Percentiles rank a stretch among this genome's conserved stretches.
These are phyloP conservation scores for Idaea biselata DNA, from an alignment of 2,888 invertebrate genomes.

Conservation along the genomic window DNA sequence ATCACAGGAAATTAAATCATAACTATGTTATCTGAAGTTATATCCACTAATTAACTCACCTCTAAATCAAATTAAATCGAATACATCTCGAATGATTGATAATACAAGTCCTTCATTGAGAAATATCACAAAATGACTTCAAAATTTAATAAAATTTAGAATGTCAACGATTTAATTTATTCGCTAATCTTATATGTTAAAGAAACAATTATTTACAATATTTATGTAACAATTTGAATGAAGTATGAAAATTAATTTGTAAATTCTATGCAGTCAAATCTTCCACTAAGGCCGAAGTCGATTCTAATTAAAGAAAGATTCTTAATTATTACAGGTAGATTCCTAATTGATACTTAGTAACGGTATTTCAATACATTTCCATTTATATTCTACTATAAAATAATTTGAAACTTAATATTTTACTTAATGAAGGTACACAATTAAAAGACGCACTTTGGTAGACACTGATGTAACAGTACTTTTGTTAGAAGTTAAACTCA, in stretches of 20 bases:
- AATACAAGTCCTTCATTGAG: constrained; percentile 28
- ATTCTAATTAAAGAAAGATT: constrained; percentile 12
- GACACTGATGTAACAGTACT: neutral
- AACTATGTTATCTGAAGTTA: constrained; percentile 58
- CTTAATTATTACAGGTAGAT: constrained; percentile 2
- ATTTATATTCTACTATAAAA: constrained; percentile 6
- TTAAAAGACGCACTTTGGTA: neutral
- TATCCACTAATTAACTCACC: constrained; percentile 32
- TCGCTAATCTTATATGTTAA: constrained; percentile 41
- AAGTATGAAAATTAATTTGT: constrained; percentile 22
- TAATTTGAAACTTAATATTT: constrained; percentile 4
- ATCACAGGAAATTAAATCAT: constrained; percentile 62
- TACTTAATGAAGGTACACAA: neutral
- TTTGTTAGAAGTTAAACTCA: no score
- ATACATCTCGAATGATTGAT: constrained; percentile 13
- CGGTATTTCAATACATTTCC: constrained; percentile 13
- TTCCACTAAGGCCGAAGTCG: constrained; percentile 55
- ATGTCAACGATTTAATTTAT: constrained; percentile 49
- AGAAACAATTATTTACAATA: constrained; percentile 49
- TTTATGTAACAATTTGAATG: constrained; percentile 34
- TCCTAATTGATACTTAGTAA: constrained; percentile 6
- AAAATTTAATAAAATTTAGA: constrained; percentile 62
- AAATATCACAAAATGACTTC: constrained; percentile 38
- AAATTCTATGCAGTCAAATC: constrained; percentile 79
- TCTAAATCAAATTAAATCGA: constrained; percentile 17